Conservation (phyloP, 2,113 vertebrate genomes). For the Chloroceryle aenea region DNA sequence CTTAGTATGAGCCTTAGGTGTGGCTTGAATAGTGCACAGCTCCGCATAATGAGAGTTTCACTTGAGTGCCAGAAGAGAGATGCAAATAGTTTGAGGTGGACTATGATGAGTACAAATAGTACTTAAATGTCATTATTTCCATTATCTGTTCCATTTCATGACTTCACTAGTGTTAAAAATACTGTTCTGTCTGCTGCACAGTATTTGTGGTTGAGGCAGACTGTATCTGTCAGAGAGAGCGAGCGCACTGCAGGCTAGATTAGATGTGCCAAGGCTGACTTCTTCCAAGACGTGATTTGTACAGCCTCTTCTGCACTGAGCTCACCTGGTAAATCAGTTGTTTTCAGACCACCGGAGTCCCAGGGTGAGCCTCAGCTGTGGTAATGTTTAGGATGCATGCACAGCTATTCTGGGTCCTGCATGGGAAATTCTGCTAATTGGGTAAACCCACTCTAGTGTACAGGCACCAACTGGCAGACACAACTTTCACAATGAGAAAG, state of each 20-base stretch:
- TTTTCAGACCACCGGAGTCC: neutral
- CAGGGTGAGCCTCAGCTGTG: neutral
- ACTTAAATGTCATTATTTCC: neutral
- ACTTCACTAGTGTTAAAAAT: neutral
- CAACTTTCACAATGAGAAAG: constrained; percentile 29
- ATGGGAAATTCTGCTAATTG: constrained; percentile 55
- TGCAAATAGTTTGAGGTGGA: neutral
- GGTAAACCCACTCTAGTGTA: constrained; percentile 49
- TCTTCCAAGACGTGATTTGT: neutral
- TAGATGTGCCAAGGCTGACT: neutral
- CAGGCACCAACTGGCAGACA: constrained; percentile 63
- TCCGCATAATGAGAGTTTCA: rapidly evolving
- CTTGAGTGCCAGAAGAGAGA: neutral
- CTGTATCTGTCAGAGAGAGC: neutral
- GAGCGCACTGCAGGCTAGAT: neutral
- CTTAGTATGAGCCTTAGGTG: neutral
- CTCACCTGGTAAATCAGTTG: neutral
- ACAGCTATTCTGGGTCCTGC: constrained; percentile 20
- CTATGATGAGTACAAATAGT: neutral
- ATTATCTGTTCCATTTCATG: neutral
- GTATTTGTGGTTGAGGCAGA: neutral
- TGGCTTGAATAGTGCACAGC: neutral
- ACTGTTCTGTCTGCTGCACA: neutral
- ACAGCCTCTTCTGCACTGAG: neutral
- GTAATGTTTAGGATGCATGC: neutral